Evolutionary conservation across 2,888 invertebrate species (phyloP), one percentile per base, ranked within the genome.

Genomic region (Seira sanloemensis): DNA sequence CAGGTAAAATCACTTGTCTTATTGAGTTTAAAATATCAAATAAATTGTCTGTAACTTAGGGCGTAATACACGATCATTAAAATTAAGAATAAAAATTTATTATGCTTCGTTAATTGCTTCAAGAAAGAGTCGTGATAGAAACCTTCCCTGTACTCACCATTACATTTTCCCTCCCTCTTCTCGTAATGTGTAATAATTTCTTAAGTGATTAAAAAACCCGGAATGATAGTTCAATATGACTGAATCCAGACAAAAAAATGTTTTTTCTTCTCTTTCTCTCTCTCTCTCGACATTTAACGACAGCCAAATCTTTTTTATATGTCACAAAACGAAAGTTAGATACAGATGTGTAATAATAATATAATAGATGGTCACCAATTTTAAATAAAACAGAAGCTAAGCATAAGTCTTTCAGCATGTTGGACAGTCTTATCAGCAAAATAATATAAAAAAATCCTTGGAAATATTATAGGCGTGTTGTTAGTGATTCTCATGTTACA

Each of bases 381-480:
- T n/a, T 16, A 18, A 26, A 68, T n/a, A 71, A 73, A 81, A 77
- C 72, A 71, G 62, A 78, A 76, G 74, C 77, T 74, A 83, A 78
- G 77, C 83, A 83, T 74, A 79, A 83, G 83, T 83, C 83, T 83
- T 75, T 83, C 69, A 83, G 83, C 83, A 72, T 78, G 26, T 65
- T 71, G 58, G 12, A 76, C 83, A 83, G 83, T 83, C 83, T 83
- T 83, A 73, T 83, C 69, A 67, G 83, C 83, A 83, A 83, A 83
- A 68, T 26, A 82, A 76, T 68, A 65, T 74, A 37, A 66, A 78
- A 81, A 81, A 25, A 37, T 37, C n/a, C 62, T 21, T 62, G 62
- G 62, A 62, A 62, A 62, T 23, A 37, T 37, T 37, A 62, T n/a
- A 62, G 23, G 50, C 50, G 50, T 50, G 62, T n/a, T n/a, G n/a